Base-by-base conservation (phyloP, 1,140 invertebrate species). In the fruit fly (Drosophila melanogaster) region DNA sequence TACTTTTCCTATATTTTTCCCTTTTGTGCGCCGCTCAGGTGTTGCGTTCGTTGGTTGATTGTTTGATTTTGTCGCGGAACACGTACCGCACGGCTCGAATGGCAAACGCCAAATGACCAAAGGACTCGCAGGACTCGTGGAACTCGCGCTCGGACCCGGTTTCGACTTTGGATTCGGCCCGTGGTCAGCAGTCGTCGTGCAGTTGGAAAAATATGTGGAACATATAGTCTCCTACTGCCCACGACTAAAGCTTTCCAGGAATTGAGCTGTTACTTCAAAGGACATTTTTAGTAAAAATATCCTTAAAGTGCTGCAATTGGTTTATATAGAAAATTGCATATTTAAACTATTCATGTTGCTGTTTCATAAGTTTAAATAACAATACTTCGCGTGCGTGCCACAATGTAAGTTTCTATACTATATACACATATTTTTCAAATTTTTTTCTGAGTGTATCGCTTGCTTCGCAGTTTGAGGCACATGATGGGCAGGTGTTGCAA, bases 61-160 rank as follows among this genome's bases (percentile, higher is more conserved):
- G 46, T 30, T 71, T 37, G 41, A 37, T 35, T 51, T 46, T 33
- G 24, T 51, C 59, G 67, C 77, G 83, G 76, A 79, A 35, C 79
- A 83, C 84, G 70, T 72, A 83, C 79, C 83, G 83, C 84, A 73
- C 79, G 47, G 55, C 60, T 89, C 79, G 79, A 83, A 51, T 83
- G 84, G 83, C 83, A 62, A 87, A 87, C 60, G 76, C 79, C 84
- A 87, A 87, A 87, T 87, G 83, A 87, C 83, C 83, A 71, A 71
- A 70, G 67, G 67, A 71, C 64, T 57, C 11, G 55, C 43, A 61
- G 69, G 46, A 64, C 58, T 57, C 11, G 55, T 35, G 58, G 69
- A 41, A 64, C 58, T 72, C 30, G 49, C n/a, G 17, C 30, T 69
- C 56, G 71, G 77, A 47, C 50, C 33, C 62, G 58, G 50, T 35